phyloP scores from a whole-genome alignment of 2,888 invertebrate genomes.

The Drosophila prostipennis region DNA sequence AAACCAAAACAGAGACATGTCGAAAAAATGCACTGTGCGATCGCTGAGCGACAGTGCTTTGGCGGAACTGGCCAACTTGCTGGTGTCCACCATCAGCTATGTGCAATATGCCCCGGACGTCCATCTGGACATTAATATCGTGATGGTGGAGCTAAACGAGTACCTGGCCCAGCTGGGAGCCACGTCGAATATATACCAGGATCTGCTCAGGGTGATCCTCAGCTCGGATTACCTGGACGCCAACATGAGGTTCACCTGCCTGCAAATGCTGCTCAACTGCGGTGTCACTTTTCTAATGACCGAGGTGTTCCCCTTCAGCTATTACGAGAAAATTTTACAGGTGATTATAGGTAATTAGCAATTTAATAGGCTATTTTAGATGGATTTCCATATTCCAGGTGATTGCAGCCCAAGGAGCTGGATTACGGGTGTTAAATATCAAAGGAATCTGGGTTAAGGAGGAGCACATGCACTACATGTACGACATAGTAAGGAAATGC shows the following conservation, averaged over 20 bases:
- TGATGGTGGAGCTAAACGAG: slow-evolving; percentile 87
- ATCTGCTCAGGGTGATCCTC: slow-evolving; percentile 88
- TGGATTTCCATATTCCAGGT: slow-evolving; percentile 81
- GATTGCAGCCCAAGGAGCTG: slow-evolving; percentile 87
- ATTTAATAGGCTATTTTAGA: no score
- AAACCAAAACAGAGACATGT: slow-evolving; percentile 84
- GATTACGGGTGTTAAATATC: slow-evolving; percentile 87
- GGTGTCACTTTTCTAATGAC: slow-evolving; percentile 88
- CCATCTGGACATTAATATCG: slow-evolving; percentile 86
- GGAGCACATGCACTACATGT: slow-evolving; percentile 87
- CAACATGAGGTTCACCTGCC: slow-evolving; percentile 87
- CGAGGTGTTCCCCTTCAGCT: slow-evolving; percentile 89
- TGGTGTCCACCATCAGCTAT: slow-evolving; percentile 87
- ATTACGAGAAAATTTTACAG: slow-evolving; percentile 88
- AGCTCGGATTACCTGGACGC: slow-evolving; percentile 88
- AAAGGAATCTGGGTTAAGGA: slow-evolving; percentile 91
- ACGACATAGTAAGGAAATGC: slow-evolving; percentile 86
- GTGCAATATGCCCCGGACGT: slow-evolving; percentile 85
- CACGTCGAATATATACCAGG: slow-evolving; percentile 89
- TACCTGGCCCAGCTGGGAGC: slow-evolving; percentile 87
- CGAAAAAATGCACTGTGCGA: slow-evolving; percentile 87
- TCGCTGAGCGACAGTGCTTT: slow-evolving; percentile 87
- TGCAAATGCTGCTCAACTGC: slow-evolving; percentile 87
- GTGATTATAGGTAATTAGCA: slow-evolving; percentile 67
- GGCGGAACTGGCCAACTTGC: slow-evolving; percentile 86